These are phyloP conservation scores for Vanessa cardui DNA, from an alignment of 2,888 invertebrate genomes.

Conservation along the genomic window DNA sequence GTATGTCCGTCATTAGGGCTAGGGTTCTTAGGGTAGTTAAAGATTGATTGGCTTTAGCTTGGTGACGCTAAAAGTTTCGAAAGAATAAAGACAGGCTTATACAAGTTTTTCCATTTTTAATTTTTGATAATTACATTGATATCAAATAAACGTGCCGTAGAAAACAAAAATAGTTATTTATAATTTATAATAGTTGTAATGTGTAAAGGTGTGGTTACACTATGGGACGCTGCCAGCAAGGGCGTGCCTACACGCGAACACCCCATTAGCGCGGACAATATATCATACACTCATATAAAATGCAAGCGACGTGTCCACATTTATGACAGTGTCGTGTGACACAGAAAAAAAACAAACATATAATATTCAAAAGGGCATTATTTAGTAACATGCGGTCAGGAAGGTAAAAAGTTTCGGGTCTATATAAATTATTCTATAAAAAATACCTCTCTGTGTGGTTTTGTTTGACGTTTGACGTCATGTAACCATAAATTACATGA, in stretches of 20 bases:
- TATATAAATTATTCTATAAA: slow-evolving; percentile 24
- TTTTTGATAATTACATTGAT: too few relatives aligned
- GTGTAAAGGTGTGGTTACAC: slow-evolving; percentile 56
- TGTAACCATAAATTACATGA: background rate
- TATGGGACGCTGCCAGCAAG: slow-evolving; percentile 46
- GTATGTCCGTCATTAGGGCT: too few relatives aligned
- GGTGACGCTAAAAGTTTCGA: too few relatives aligned
- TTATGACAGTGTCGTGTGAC: slow-evolving; percentile 65
- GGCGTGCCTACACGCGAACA: slow-evolving; percentile 73
- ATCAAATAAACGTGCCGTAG: background rate
- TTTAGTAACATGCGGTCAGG: slow-evolving; percentile 52
- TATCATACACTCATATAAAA: slow-evolving; percentile 73
- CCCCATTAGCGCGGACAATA: slow-evolving; percentile 70
- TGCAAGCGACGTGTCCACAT: slow-evolving; percentile 70
- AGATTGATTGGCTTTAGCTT: too few relatives aligned
- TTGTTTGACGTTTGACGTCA: slow-evolving; percentile 1
- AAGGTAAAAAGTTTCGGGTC: slow-evolving; percentile 49
- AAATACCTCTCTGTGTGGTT: background rate
- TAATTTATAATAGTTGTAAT: slow-evolving; percentile 17
- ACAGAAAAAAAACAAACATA: slow-evolving; percentile 58
- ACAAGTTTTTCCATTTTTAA: too few relatives aligned
- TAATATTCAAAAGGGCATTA: slow-evolving; percentile 54
- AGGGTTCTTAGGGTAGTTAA: too few relatives aligned
- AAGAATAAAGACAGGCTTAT: too few relatives aligned
- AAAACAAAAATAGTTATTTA: slow-evolving; percentile 8